Evolutionary conservation across 2,888 invertebrate genomes (phyloP).

Genomic region (Ornithoptera priamus): DNA sequence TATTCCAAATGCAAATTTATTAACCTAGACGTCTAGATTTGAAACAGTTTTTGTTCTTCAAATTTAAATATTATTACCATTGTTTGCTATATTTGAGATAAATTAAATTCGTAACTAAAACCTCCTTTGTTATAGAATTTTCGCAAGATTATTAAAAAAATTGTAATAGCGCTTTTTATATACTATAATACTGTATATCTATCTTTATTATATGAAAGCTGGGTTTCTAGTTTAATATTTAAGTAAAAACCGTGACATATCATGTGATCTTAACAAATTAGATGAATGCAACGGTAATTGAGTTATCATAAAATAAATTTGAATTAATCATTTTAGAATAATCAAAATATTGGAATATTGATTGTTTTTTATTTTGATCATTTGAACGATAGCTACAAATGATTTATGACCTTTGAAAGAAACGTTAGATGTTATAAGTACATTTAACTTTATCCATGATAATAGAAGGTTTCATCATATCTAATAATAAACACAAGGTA

Average conservation of each 20-base stretch:
- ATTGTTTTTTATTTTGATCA: background rate
- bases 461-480: too few species aligned
- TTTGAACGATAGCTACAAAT: too few species aligned
- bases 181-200: background rate
- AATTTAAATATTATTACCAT: background rate
- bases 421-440: too few species aligned
- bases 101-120: background rate
- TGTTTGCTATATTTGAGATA: background rate
- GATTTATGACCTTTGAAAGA: too few species aligned
- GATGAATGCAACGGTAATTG: too few species aligned
- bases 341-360: background rate
- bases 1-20: background rate
- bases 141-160: background rate
- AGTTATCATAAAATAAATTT: too few species aligned
- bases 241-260: background rate
- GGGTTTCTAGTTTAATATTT: background rate
- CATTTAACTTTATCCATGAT: too few species aligned
- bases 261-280: background rate
- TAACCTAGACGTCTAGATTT: background rate
- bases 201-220: background rate
- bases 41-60: background rate
- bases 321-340: too few species aligned
- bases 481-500: too few species aligned
- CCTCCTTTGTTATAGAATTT: background rate
- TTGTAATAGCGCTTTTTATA: background rate